A percentile compares a stretch with the other conserved stretches of the same genome.
phyloP scores from a whole-genome alignment of 2,888 invertebrate species.

The Phortica magna region DNA sequence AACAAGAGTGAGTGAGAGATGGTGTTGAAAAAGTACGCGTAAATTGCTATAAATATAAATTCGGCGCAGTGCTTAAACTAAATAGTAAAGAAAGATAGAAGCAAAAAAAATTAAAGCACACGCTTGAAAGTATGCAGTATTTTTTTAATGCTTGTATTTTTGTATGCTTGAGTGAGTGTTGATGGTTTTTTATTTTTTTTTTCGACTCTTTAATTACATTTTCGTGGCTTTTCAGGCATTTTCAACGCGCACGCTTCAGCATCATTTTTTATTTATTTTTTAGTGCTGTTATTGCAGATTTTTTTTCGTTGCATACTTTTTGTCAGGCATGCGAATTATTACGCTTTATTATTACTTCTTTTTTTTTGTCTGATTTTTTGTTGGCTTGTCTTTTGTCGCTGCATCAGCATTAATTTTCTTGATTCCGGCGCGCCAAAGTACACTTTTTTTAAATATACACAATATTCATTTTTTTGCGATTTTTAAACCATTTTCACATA shows the following conservation, averaged over 20 bases:
- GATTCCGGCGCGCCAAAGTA: slow-evolving; percentile 38
- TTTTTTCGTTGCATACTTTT: slow-evolving; percentile 22
- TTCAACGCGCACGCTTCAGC: slow-evolving; percentile 58
- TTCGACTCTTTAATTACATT: slow-evolving; percentile 69
- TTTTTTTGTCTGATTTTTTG: neutral
- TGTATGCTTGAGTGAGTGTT: slow-evolving; percentile 15
- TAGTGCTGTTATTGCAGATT: slow-evolving; percentile 34
- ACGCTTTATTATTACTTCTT: neutral
- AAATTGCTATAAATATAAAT: slow-evolving; percentile 40
- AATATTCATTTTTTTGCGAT: slow-evolving; percentile 27
- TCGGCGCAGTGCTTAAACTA: slow-evolving; percentile 25
- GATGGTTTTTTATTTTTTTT: slow-evolving; percentile 43
- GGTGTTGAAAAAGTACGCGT: neutral
- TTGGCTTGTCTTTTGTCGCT: slow-evolving; percentile 39
- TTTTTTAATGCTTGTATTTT: slow-evolving; percentile 37
- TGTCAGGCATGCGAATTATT: slow-evolving; percentile 15
- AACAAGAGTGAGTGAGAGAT: too few relatives aligned
- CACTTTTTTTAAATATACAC: neutral
- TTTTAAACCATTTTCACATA: slow-evolving; percentile 33
- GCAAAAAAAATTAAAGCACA: slow-evolving; percentile 30
- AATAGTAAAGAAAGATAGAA: slow-evolving; percentile 50
- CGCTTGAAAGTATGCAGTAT: slow-evolving; percentile 50
- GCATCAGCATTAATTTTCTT: slow-evolving; percentile 66
- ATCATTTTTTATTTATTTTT: slow-evolving; percentile 45
- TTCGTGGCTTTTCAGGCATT: slow-evolving; percentile 63